Evolutionary conservation across 2,888 invertebrate genomes (phyloP), one percentile per base, ranked within the genome.

Genomic region (Apocheima hispidaria): DNA sequence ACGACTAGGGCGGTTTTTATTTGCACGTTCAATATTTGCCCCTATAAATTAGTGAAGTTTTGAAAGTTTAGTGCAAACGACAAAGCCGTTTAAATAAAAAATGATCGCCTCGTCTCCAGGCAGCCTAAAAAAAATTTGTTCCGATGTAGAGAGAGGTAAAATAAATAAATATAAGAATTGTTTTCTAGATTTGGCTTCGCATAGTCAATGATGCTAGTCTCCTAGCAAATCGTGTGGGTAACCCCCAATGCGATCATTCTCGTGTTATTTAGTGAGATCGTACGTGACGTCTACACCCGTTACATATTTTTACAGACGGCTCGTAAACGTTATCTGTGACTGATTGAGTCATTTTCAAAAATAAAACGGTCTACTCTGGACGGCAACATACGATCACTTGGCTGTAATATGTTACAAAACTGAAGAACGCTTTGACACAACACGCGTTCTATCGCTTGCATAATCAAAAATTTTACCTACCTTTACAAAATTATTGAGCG

Each of bases 321-420:
- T 71, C 71, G 72, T 75, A 77, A 75, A 78, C 88, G 83, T 90
- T 90, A 90, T 86, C 88, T 72, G 86, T 91, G 90, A 92, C 75
- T 87, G 85, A 91, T 92, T 89, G 85, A 83, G 88, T 84, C 85
- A 90, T 90, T 88, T 85, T 90, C 86, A 83, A 92, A 92, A 92
- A 92, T 92, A 90, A 91, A 90, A 82, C 87, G 78, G 81, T 83
- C 81, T 81, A 66, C 74, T 80, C 60, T 55, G 46, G 49, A 26
- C 81, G 83, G 81, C 83, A 85, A 90, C 82, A 77, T 85, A 89
- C 82, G 88, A 81, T 78, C 86, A 82, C 84, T 85, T 84, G 81
- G 84, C 81, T 83, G 82, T 87, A 87, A 88, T 88, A 87, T 87
- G 89, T 88, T 88, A 89, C 84, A 85, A 83, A 85, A 90, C 86